Base-by-base conservation (phyloP, 1,140 invertebrate genomes). In the Agrilus planipennis region DNA sequence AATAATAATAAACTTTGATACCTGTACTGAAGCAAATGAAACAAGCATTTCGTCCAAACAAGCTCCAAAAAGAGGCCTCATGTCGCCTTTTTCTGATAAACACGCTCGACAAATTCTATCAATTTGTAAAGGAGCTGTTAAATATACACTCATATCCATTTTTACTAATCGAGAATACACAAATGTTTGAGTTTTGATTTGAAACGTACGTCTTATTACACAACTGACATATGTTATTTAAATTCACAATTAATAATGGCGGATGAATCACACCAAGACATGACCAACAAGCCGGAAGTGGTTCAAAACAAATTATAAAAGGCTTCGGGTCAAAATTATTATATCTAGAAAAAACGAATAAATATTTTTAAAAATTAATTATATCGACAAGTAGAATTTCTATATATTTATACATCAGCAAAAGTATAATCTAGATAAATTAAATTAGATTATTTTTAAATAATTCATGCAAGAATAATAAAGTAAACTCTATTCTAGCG, bases 41-140 rank as follows among this genome's bases (percentile, higher is more conserved):
- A 53, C 47, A 10, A 66, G 46, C 64, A 66, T 66, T 53, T 64
- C 62, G 47, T 66, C 62, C 19, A 66, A 47, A 52, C 62, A 66
- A 25, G 62, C 59, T 4, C 63, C 64, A 47, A 59, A 66, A 31
- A 66, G 48, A n/a, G 60, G 60, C 40, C 54, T 58, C 64, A 66
- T 66, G 28, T 63, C 58, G 27, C 60, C 61, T 41, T 63, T 65
- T 51, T 59, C 54, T 14, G 57, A 44, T 22, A 66, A 49, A 50
- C 64, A 66, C 16, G 61, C 59, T 36, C 64, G 46, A 45, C 64
- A 66, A 11, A 66, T 54, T 41, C 62, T 63, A 18, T 65, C 57
- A 14, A 65, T 37, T 44, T 62, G 56, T 37, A 63, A 41, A 7
- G 61, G 61, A 12, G 56, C 47, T 17, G 52, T 54, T 37, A 63